Percentiles rank a stretch among this genome's conserved stretches.
Evolutionary conservation across 1,140 invertebrate genomes (phyloP).

Genomic region (Drosophila ananassae): DNA sequence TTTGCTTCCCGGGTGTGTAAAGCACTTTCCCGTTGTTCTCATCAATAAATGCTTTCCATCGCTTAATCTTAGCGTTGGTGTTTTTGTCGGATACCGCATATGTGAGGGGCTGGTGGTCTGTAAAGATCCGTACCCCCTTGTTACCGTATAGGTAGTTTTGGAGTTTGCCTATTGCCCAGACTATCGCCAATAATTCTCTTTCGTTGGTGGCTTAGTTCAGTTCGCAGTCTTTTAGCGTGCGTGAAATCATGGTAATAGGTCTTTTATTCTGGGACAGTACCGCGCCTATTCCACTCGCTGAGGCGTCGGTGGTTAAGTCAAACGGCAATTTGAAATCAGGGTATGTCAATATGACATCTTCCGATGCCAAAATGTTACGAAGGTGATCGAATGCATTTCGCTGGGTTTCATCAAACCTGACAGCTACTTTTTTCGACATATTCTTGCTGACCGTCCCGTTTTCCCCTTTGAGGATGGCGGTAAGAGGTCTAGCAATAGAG

Average conservation of each 20-base stretch:
- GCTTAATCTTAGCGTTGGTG: no score
- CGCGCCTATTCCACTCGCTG: not conserved
- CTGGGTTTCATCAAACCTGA: slow-evolving; percentile 11
- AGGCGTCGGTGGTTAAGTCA: slow-evolving; percentile 27
- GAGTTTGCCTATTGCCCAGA: no score
- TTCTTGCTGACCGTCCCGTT: slow-evolving; percentile 10
- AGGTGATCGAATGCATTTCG: slow-evolving; percentile 16
- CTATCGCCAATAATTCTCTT: slow-evolving; percentile 2
- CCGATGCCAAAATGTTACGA: slow-evolving; percentile 20
- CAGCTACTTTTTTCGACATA: slow-evolving; percentile 13
- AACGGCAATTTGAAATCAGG: slow-evolving; percentile 22
- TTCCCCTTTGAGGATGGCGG: slow-evolving; percentile 15
- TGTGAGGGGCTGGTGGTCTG: no score
- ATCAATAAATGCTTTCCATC: no score
- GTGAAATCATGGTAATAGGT: slow-evolving; percentile 8
- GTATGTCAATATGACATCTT: slow-evolving; percentile 26
- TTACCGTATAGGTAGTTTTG: no score
- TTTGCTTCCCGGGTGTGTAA: no score
- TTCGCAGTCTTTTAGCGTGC: slow-evolving; percentile 15
- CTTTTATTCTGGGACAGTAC: not conserved
- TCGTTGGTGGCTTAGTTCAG: slow-evolving; percentile 21
- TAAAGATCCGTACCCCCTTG: no score
- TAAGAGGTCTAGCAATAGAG: slow-evolving; percentile 7
- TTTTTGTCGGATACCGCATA: no score
- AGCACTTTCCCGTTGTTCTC: no score